Percentiles rank a stretch among this genome's conserved stretches.
These are phyloP conservation scores for Zosterops hypoxanthus DNA, from an alignment of 2,113 vertebrate genomes.

Conservation along the genomic window DNA sequence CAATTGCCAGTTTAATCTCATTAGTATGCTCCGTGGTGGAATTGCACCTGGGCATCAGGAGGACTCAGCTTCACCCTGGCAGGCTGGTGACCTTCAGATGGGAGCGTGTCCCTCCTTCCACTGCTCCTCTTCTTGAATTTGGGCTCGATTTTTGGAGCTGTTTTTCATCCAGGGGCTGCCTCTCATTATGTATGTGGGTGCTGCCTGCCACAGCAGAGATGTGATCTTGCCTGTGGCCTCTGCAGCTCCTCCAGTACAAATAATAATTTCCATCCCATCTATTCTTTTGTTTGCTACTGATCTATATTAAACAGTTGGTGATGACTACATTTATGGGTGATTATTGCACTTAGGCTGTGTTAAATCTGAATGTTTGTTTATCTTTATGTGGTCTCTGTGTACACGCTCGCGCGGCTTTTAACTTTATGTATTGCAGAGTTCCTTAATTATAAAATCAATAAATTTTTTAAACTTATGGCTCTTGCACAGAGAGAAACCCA, in stretches of 20 bases:
- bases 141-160: background rate
- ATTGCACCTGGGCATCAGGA: background rate
- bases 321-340: conserved; percentile 64
- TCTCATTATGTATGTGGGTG: conserved; percentile 23
- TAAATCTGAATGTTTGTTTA: conserved; percentile 66
- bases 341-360: conserved; percentile 54
- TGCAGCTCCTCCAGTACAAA: conserved; percentile 46
- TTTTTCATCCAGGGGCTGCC: background rate
- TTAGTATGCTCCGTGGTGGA: background rate
- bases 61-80: background rate
- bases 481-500: background rate
- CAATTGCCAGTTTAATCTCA: background rate
- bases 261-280: conserved; percentile 65
- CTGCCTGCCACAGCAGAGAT: background rate
- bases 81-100: background rate
- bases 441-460: conserved; percentile 64
- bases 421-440: conserved; percentile 39
- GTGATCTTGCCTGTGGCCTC: conserved; percentile 46
- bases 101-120: background rate
- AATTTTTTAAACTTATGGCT: conserved; percentile 22
- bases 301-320: conserved; percentile 65
- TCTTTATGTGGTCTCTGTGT: conserved; percentile 47
- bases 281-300: conserved; percentile 61
- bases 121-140: background rate
- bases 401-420: conserved; percentile 29